Evolutionary conservation across 2,888 invertebrate species (phyloP).

Genomic region (Hemistola chrysoprasaria): DNA sequence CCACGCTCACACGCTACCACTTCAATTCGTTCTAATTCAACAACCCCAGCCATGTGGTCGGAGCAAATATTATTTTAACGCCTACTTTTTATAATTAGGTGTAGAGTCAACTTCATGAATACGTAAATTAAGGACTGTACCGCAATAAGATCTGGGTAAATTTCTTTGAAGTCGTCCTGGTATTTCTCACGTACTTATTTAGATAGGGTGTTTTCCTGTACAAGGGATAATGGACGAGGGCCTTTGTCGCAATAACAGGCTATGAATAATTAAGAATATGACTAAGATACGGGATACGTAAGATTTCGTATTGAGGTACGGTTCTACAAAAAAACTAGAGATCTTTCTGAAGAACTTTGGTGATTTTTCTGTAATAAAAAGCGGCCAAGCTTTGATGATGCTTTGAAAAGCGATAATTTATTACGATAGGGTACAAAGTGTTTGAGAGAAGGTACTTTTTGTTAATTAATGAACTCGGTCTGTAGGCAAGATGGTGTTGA

Average conservation of each 20-base stretch:
- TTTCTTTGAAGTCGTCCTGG: slow-evolving; percentile 4
- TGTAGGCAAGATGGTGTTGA: slow-evolving; percentile 42
- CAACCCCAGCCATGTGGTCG: slow-evolving; percentile 50
- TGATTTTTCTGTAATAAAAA: slow-evolving; percentile 3
- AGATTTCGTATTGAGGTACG: too few species aligned
- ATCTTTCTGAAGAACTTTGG: too few species aligned
- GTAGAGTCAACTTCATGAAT: slow-evolving; percentile 27
- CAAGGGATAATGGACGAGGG: too few species aligned
- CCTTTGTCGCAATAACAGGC: too few species aligned
- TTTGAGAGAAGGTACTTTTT: slow-evolving; percentile 5
- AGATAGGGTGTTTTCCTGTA: slow-evolving; percentile 5
- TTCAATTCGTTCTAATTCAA: slow-evolving; percentile 42
- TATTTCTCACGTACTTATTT: background rate
- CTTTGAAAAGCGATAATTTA: too few species aligned
- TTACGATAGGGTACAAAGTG: too few species aligned
- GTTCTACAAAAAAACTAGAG: too few species aligned
- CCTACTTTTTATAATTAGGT: slow-evolving; percentile 59
- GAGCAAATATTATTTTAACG: slow-evolving; percentile 67
- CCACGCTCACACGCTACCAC: slow-evolving; percentile 32
- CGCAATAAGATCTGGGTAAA: background rate
- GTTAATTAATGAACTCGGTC: slow-evolving; percentile 41
- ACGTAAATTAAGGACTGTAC: slow-evolving; percentile 5
- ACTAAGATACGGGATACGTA: too few species aligned
- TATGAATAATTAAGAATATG: too few species aligned
- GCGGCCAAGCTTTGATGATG: slow-evolving; percentile 8